Percentiles rank a stretch among this genome's conserved stretches.
These are phyloP conservation scores for Aphodius sticticus DNA, from an alignment of 2,888 invertebrate species.

Conservation along the genomic window DNA sequence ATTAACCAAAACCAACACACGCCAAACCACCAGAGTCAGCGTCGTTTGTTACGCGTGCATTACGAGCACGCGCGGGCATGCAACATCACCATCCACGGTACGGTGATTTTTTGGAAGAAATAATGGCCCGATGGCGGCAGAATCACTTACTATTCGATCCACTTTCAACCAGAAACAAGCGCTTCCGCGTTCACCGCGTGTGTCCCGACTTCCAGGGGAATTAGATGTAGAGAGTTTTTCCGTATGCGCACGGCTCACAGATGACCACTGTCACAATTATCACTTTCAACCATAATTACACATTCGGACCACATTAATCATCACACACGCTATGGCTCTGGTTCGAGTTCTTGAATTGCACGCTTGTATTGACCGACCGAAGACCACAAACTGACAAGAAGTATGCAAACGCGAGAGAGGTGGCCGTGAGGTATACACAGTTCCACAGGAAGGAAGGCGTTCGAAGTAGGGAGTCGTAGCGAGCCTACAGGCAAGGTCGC, in stretches of 20 bases:
- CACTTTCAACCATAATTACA: background rate
- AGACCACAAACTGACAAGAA: background rate
- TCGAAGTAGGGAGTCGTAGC: slow-evolving; percentile 49
- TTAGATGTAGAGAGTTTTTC: background rate
- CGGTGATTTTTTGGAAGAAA: background rate
- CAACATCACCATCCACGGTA: background rate
- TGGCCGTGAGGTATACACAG: slow-evolving; percentile 42
- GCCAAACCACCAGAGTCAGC: background rate
- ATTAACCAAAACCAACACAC: background rate
- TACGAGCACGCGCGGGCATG: background rate
- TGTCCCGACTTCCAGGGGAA: background rate
- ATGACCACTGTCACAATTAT: background rate
- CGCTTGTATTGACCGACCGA: background rate
- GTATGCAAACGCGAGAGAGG: slow-evolving; percentile 6
- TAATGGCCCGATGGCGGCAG: background rate
- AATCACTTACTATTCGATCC: background rate
- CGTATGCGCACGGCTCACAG: background rate
- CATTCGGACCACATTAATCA: background rate
- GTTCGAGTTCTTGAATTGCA: background rate
- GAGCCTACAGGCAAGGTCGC: slow-evolving; percentile 48
- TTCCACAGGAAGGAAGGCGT: slow-evolving; percentile 51
- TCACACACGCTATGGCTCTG: background rate
- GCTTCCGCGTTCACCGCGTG: background rate
- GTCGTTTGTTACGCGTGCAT: background rate
- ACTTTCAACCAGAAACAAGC: background rate